Evolutionary conservation across 1,140 invertebrate genomes (phyloP), one percentile per base, ranked within the genome.

Genomic region (Formica exsecta): DNA sequence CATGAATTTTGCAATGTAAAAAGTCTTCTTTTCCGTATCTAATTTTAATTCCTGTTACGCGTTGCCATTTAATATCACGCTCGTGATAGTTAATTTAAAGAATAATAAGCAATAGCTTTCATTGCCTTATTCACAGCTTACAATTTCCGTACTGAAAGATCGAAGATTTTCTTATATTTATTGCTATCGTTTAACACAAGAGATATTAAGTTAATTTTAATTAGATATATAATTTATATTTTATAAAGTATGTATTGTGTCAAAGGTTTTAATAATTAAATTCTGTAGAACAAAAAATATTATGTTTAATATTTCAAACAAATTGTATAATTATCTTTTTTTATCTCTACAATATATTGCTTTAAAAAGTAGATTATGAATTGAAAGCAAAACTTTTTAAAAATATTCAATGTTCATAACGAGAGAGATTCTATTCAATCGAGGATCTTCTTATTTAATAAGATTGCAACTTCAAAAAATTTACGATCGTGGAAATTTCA

Each of bases 51-150:
- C 3, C 32, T n/a, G 19, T 32, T 51, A 51, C 61, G 29, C 5
- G 1, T 44, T 3, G 19, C 9, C 3, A 65, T n/a, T 76, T 64
- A 13, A 62, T 29, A 13, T 65, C 19, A 77, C 6, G 41, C 9
- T 65, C 25, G 22, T 41, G 25, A 64, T 44, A 41, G 9, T 65
- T 77, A 65, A 77, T 77, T 76, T 76, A n/a, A 59, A 48, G 74
- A 77, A 32, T 32, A 36, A 65, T 32, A 13, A 19, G 13, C 32
- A 65, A 36, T 74, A 74, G 16, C 41, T 36, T 29, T 51, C 48
- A 75, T 38, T 22, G 22, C 54, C 8, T 38, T 13, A 32, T 16
- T 59, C 19, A 51, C 32, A 36, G 25, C 25, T 36, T 54, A 61
- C 22, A 75, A 75, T 75, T 75, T 75, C 22, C 54, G 54, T 22